Evolutionary conservation across 2,888 invertebrate species (phyloP).

Genomic region (Drosophila emarginata): DNA sequence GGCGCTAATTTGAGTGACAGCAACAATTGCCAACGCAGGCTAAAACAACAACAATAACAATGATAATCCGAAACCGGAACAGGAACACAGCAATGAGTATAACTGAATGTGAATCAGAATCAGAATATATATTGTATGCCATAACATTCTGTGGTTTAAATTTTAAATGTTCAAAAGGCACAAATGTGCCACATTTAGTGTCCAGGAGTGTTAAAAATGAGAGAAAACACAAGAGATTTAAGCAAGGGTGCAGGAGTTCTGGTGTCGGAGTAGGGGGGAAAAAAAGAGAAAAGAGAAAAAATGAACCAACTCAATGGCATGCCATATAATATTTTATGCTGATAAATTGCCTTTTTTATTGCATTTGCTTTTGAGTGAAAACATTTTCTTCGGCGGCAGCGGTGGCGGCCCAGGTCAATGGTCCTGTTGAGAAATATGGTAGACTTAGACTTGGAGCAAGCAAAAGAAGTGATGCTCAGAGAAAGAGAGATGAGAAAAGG

Average conservation of each 20-base stretch:
- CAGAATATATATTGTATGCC: constrained; percentile 14
- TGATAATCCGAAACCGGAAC: constrained; percentile 15
- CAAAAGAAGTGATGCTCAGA: constrained; percentile 22
- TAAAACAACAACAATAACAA: constrained; percentile 31
- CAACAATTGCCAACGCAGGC: constrained; percentile 54
- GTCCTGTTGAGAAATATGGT: constrained; percentile 59
- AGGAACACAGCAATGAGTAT: neutral
- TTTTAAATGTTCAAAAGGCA: constrained; percentile 54
- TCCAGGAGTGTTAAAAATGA: neutral
- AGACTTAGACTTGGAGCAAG: constrained; percentile 38
- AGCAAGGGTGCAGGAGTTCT: neutral
- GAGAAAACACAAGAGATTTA: neutral
- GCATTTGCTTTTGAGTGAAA: constrained; percentile 76
- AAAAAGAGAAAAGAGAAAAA: constrained; percentile 43
- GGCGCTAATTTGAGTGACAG: constrained; percentile 57
- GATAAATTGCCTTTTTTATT: constrained; percentile 77
- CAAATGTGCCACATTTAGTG: constrained; percentile 51
- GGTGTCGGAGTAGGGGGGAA: too few relatives aligned
- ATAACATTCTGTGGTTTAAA: constrained; percentile 56
- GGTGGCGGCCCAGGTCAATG: constrained; percentile 57
- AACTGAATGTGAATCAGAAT: constrained; percentile 1
- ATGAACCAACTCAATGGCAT: constrained; percentile 75
- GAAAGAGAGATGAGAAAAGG: constrained; percentile 33
- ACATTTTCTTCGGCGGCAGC: constrained; percentile 58
- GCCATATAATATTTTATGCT: constrained; percentile 79